phyloP scores from a whole-genome alignment of 1,140 invertebrate genomes.

The Delia radicum region DNA sequence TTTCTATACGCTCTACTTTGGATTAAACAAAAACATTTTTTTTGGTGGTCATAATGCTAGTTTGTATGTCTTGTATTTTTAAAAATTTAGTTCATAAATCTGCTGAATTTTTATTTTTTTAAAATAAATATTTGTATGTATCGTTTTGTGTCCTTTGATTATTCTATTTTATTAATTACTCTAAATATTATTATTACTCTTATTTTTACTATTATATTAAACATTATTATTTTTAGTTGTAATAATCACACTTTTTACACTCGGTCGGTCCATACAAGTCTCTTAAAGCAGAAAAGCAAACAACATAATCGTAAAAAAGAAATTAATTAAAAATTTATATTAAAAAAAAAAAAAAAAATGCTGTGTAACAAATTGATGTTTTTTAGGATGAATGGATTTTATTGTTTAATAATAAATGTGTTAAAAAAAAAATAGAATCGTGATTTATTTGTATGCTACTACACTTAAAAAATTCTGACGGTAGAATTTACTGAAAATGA shows the following conservation, averaged over 20 bases:
- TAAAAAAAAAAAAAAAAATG: not conserved
- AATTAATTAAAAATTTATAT: conserved; percentile 3
- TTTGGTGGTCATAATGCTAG: no score
- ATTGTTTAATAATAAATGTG: conserved; percentile 22
- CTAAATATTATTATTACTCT: not conserved
- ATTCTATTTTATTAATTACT: not conserved
- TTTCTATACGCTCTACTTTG: no score
- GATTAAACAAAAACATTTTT: no score
- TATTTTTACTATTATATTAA: not conserved
- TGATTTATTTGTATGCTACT: no score
- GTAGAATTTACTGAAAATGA: no score
- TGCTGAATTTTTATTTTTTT: no score
- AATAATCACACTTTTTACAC: conserved; percentile 1
- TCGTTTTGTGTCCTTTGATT: not conserved
- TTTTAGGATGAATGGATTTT: conserved; percentile 6
- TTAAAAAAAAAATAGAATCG: no score
- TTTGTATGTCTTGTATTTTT: no score
- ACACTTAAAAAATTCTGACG: no score
- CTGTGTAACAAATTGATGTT: conserved; percentile 3
- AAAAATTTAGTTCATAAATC: no score
- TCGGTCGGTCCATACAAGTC: not conserved
- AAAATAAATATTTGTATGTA: not conserved
- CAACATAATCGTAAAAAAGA: no score
- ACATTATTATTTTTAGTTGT: not conserved
- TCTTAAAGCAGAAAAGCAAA: conserved; percentile 2